Conservation (phyloP, 2,888 invertebrate species). For the Dioctria linearis region DNA sequence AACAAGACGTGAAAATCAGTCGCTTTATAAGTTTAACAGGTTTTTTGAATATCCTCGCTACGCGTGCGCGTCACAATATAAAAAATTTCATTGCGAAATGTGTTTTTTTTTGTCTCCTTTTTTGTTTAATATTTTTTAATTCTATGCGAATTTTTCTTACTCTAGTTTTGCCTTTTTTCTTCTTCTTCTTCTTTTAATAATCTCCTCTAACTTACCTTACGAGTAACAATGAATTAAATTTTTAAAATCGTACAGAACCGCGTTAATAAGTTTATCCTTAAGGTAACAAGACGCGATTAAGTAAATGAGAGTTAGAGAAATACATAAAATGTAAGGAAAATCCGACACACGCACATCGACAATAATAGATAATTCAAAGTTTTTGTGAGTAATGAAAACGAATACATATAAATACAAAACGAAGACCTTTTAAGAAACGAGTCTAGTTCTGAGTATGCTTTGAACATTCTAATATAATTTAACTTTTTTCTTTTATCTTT, state of each 20-base stretch:
- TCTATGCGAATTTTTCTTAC: constrained; percentile 17
- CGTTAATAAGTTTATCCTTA: constrained; percentile 4
- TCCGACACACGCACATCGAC: constrained; percentile 8
- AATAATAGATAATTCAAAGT: not conserved
- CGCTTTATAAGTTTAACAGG: constrained; percentile 46
- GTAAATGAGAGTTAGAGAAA: not conserved
- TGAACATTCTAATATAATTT: constrained; percentile 32
- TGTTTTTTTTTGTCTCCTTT: constrained; percentile 4
- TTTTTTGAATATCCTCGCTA: constrained; percentile 32
- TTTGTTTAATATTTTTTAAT: not conserved
- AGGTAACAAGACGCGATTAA: not conserved
- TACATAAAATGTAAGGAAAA: not conserved
- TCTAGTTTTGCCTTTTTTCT: not conserved
- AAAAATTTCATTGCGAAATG: constrained; percentile 48
- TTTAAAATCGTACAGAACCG: constrained; percentile 41
- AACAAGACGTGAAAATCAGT: constrained; percentile 52
- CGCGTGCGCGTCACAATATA: constrained; percentile 34
- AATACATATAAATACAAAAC: no score
- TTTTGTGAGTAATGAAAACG: no score
- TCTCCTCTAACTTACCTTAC: constrained; percentile 33
- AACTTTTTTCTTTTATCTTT: constrained; percentile 18
- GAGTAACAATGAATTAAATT: constrained; percentile 20
- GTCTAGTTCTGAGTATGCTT: not conserved
- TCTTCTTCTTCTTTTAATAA: constrained; percentile 11
- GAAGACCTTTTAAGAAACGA: no score